Conservation (phyloP, 2,888 invertebrate species). For the Monochamus alternatus region DNA sequence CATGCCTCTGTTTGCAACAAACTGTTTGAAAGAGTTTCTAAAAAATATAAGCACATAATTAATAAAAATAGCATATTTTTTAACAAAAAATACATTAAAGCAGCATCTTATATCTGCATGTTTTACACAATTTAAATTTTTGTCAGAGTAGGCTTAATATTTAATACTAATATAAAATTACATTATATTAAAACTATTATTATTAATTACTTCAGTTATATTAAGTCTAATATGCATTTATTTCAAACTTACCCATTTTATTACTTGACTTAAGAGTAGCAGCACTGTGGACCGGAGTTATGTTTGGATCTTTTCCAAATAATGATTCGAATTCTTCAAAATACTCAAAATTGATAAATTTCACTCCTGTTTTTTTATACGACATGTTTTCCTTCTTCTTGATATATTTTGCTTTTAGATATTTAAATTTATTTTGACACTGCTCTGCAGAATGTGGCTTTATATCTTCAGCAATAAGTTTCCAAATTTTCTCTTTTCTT, state of each 20-base stretch:
- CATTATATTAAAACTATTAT: too few relatives aligned
- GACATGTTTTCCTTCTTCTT: neutral
- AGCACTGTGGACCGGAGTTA: neutral
- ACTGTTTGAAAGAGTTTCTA: too few relatives aligned
- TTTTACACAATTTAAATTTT: neutral
- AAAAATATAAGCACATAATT: too few relatives aligned
- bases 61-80: too few relatives aligned
- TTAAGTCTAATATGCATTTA: too few relatives aligned
- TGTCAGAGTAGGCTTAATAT: neutral
- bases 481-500: neutral
- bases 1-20: too few relatives aligned
- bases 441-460: neutral
- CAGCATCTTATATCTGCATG: too few relatives aligned
- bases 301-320: neutral
- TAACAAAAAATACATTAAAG: too few relatives aligned
- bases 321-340: slow-evolving; percentile 1
- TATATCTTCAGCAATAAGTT: neutral
- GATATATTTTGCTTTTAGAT: neutral
- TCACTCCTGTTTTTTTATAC: neutral
- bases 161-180: neutral
- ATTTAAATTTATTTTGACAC: neutral
- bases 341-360: neutral
- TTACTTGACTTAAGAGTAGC: neutral
- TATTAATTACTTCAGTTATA: too few relatives aligned
- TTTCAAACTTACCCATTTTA: too few relatives aligned